Conservation (phyloP, 92 coral and sea anemone species). For the Porites lobata region DNA sequence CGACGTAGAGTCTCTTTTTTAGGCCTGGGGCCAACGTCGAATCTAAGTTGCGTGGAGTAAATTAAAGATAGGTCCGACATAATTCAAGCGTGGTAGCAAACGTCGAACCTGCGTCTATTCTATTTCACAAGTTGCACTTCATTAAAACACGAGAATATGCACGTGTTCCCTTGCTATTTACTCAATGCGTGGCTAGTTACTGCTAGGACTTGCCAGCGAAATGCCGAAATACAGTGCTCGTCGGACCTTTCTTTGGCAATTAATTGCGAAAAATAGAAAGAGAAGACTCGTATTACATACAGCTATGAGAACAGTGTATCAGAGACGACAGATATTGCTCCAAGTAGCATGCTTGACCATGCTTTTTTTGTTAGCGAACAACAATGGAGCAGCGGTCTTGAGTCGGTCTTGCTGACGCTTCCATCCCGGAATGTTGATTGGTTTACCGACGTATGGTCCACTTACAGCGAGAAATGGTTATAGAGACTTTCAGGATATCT, state of each 20-base stretch:
- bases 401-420: no score
- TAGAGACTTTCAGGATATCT: no score
- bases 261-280: no score
- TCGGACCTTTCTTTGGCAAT: no score
- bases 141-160: conserved; percentile 10
- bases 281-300: no score
- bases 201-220: no score
- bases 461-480: no score
- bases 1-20: no score
- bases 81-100: conserved; percentile 1
- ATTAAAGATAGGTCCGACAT: background rate
- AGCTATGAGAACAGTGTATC: background rate
- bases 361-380: conserved; percentile 13
- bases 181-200: background rate
- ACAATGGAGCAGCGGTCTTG: background rate
- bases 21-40: no score
- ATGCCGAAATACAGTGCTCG: no score
- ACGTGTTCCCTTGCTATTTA: background rate
- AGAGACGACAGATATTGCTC: background rate
- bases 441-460: no score
- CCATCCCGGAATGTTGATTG: no score
- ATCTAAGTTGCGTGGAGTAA: background rate
- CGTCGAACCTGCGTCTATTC: conserved; percentile 4
- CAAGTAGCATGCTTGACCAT: conserved; percentile 9
- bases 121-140: background rate